phyloP scores from a whole-genome alignment of 2,888 invertebrate species.

The Chymomyza procnemis region DNA sequence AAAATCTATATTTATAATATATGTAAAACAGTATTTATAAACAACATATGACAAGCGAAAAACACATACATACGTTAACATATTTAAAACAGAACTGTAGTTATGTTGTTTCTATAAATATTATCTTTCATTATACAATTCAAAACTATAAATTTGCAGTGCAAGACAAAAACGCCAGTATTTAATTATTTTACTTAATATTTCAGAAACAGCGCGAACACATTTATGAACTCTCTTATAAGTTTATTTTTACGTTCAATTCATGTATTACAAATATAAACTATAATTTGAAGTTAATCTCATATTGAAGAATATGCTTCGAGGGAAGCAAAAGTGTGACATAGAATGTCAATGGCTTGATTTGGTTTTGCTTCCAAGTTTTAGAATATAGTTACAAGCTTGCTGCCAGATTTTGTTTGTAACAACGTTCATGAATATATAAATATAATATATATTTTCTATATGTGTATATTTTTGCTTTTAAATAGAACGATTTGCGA shows the following conservation, averaged over 20 bases:
- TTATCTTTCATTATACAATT: background rate
- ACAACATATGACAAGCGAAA: background rate
- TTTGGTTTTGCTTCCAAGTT: background rate
- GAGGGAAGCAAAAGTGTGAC: background rate
- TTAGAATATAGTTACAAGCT: background rate
- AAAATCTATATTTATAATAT: background rate
- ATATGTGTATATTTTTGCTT: background rate
- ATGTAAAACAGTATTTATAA: background rate
- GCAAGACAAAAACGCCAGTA: too few relatives aligned
- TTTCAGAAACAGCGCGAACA: background rate
- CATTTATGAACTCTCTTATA: constrained; percentile 6
- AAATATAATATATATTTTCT: constrained; percentile 1
- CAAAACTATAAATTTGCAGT: background rate
- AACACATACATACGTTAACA: background rate
- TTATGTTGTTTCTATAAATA: background rate
- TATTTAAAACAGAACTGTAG: background rate
- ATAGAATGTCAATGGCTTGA: background rate
- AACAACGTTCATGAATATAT: background rate
- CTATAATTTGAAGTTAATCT: too few relatives aligned
- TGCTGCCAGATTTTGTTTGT: background rate
- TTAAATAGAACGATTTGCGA: background rate
- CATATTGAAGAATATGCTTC: too few relatives aligned
- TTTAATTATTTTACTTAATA: background rate
- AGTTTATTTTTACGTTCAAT: background rate
- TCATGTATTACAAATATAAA: background rate